A percentile compares a stretch with the other conserved stretches of the same genome.
Conservation (phyloP, 2,888 invertebrate genomes). For the Syritta pipiens region DNA sequence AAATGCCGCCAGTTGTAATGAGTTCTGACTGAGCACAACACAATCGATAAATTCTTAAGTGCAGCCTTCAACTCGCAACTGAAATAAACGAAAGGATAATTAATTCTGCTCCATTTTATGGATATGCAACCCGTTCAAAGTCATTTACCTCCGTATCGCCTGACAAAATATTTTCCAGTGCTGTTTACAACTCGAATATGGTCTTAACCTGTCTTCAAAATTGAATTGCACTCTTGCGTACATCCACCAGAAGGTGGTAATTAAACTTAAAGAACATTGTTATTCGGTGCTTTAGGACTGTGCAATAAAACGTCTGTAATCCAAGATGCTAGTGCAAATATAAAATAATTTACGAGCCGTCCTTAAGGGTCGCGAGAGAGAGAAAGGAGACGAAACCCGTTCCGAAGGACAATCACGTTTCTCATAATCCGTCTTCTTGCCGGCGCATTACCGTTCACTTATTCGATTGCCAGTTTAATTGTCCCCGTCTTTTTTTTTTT, state of each 20-base stretch:
- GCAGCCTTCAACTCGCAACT: too few species aligned
- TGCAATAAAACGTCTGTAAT: constrained; percentile 44
- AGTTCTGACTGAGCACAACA: too few species aligned
- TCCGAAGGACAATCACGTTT: constrained; percentile 53
- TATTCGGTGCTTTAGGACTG: constrained; percentile 38
- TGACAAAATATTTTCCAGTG: constrained; percentile 29
- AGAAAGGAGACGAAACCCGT: too few species aligned
- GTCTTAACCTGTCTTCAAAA: background rate
- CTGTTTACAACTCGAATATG: constrained; percentile 30
- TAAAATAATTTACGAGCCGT: constrained; percentile 59
- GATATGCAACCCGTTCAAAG: too few species aligned
- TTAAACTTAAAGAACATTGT: constrained; percentile 55
- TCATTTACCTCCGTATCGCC: too few species aligned
- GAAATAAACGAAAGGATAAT: too few species aligned
- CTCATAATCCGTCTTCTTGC: constrained; percentile 35
- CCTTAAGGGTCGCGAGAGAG: too few species aligned
- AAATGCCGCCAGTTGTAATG: too few species aligned
- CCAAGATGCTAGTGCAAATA: constrained; percentile 42
- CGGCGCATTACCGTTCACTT: constrained; percentile 33
- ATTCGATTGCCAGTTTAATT: constrained; percentile 62
- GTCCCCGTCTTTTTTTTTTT: too few species aligned
- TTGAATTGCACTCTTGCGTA: constrained; percentile 24
- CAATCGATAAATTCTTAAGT: too few species aligned
- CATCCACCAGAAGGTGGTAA: constrained; percentile 9
- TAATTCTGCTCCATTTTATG: too few species aligned